phyloP scores from a whole-genome alignment of 2,797 vertebrate species.

The Gymnothorax javanicus region DNA sequence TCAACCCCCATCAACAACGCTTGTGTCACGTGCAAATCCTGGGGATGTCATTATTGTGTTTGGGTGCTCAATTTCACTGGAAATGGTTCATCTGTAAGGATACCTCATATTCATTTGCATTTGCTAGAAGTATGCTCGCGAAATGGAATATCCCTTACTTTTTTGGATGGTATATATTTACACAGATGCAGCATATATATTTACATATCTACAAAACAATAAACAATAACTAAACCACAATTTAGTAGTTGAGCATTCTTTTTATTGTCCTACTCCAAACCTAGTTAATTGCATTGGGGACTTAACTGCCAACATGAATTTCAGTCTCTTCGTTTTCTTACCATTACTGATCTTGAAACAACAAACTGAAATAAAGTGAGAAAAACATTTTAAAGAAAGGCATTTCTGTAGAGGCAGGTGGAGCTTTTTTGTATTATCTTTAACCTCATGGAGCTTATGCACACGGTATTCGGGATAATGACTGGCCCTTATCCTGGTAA shows the following conservation, averaged over 20 bases:
- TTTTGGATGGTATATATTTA: background rate
- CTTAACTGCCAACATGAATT: constrained; percentile 17
- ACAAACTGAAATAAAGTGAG: constrained; percentile 12
- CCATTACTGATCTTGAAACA: constrained; percentile 26
- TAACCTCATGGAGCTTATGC: background rate
- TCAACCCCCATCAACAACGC: no score
- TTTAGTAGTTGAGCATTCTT: constrained; percentile 39
- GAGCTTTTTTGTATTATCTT: background rate
- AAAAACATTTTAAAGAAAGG: constrained; percentile 16
- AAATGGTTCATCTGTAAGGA: no score
- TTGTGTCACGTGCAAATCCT: no score
- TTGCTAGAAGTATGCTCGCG: no score
- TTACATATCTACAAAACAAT: constrained; percentile 37
- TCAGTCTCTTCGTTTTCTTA: constrained; percentile 27
- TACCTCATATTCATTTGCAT: no score
- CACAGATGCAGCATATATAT: constrained; percentile 38
- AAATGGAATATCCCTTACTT: no score
- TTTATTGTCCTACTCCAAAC: constrained; percentile 31
- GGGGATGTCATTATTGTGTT: no score
- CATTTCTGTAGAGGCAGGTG: constrained; percentile 12
- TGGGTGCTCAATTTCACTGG: no score
- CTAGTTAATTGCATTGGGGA: constrained; percentile 27
- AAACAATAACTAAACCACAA: constrained; percentile 14
- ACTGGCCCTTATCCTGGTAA: no score
- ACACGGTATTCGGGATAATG: background rate